A percentile compares a stretch with the other conserved stretches of the same genome.
These are phyloP conservation scores for Eumerus sabulonum DNA, from an alignment of 2,888 invertebrate genomes.

Conservation along the genomic window DNA sequence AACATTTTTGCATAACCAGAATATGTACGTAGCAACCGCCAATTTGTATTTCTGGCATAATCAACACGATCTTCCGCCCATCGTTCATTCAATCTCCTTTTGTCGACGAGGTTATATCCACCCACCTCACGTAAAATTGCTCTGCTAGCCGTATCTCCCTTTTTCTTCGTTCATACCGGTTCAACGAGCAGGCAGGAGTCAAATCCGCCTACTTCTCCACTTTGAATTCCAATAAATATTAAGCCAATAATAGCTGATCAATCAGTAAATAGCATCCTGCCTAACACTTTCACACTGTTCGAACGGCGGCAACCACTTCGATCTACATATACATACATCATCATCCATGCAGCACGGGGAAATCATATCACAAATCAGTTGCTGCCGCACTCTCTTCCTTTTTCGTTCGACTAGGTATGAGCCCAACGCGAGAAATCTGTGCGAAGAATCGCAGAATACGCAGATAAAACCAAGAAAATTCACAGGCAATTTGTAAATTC, in stretches of 20 bases:
- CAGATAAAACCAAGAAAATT: slow-evolving; percentile 65
- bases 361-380: slow-evolving; percentile 60
- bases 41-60: too few relatives aligned
- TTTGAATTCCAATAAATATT: slow-evolving; percentile 53
- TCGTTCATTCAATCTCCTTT: slow-evolving; percentile 42
- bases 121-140: slow-evolving; percentile 57
- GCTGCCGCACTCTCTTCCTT: background rate
- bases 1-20: too few relatives aligned
- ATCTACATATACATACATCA: slow-evolving; percentile 22
- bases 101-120: slow-evolving; percentile 43
- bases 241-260: slow-evolving; percentile 62
- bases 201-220: slow-evolving; percentile 16
- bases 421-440: slow-evolving; percentile 25
- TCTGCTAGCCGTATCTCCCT: slow-evolving; percentile 35
- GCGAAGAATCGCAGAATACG: slow-evolving; percentile 45
- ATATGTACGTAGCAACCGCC: too few relatives aligned
- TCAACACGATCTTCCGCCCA: background rate
- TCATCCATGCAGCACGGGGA: slow-evolving; percentile 8
- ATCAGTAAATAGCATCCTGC: slow-evolving; percentile 65
- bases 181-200: background rate
- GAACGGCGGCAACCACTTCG: slow-evolving; percentile 8
- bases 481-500: slow-evolving; percentile 69
- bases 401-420: background rate
- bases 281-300: slow-evolving; percentile 62
- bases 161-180: too few relatives aligned